Evolutionary conservation across 2,888 invertebrate species (phyloP).

Genomic region (Sinopyrophorus schimmeli): DNA sequence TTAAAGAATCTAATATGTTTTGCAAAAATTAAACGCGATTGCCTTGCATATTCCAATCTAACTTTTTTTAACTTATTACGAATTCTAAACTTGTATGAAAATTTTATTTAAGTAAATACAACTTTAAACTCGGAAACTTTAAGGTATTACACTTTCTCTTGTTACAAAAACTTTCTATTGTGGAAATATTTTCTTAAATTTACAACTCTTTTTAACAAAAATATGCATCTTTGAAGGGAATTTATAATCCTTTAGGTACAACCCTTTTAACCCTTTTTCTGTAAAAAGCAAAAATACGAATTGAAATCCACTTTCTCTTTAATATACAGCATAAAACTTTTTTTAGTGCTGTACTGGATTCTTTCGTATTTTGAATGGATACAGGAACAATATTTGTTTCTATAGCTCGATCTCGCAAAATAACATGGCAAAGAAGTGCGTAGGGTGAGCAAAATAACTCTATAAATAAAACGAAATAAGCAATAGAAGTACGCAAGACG

Average conservation of each 20-base stretch:
- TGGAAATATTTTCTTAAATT: constrained; percentile 13
- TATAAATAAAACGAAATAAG: constrained; percentile 51
- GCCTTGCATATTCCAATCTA: no score
- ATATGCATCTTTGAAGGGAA: constrained; percentile 20
- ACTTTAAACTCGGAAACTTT: no score
- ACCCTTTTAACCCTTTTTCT: constrained; percentile 28
- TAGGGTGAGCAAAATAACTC: constrained; percentile 45
- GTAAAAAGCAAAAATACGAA: constrained; percentile 10
- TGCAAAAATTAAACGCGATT: no score
- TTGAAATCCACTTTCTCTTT: constrained; percentile 28
- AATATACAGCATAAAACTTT: constrained; percentile 15
- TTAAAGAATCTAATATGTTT: no score
- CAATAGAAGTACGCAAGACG: constrained; percentile 41
- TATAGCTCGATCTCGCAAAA: constrained; percentile 30
- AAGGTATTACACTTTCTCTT: constrained; percentile 13
- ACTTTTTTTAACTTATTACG: no score
- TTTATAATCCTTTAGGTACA: constrained; percentile 23
- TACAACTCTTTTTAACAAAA: constrained; percentile 21
- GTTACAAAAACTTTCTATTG: constrained; percentile 14
- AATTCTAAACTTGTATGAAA: no score
- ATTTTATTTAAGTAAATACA: no score
- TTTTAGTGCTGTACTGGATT: constrained; percentile 6
- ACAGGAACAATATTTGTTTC: constrained; percentile 27
- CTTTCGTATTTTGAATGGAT: constrained; percentile 21
- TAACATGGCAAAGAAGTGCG: constrained; percentile 37